These are phyloP conservation scores for Monopis laevigella DNA, from an alignment of 2,888 invertebrate species.

Conservation along the genomic window DNA sequence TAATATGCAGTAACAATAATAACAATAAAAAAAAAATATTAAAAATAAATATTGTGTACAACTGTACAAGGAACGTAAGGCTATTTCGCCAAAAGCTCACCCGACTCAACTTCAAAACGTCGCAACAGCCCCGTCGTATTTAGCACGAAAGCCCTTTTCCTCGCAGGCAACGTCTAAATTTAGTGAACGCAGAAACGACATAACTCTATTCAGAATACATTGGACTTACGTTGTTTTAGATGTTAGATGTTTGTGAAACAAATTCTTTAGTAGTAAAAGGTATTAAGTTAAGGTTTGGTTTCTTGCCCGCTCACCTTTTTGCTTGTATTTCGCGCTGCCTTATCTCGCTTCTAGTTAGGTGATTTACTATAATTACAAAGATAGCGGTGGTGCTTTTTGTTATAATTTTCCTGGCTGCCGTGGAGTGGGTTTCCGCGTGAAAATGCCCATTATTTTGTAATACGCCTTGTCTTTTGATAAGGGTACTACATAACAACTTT, in stretches of 20 bases:
- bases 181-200: no score
- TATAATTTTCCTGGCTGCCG: conserved; percentile 65
- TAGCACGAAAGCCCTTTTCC: conserved; percentile 28
- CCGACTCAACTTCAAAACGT: conserved; percentile 32
- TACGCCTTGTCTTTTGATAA: conserved; percentile 68
- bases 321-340: conserved; percentile 40
- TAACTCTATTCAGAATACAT: no score
- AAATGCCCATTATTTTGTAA: conserved; percentile 65
- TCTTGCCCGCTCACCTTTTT: conserved; percentile 36
- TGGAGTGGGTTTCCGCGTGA: conserved; percentile 55
- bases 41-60: no score
- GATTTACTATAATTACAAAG: conserved; percentile 60
- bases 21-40: no score
- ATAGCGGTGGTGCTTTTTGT: conserved; percentile 68
- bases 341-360: conserved; percentile 61
- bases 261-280: conserved; percentile 31
- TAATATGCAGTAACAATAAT: no score
- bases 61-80: conserved; percentile 51
- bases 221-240: conserved; percentile 33
- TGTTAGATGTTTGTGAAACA: no score
- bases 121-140: conserved; percentile 27
- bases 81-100: conserved; percentile 54
- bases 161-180: conserved; percentile 17
- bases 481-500: conserved; percentile 30
- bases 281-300: conserved; percentile 29